These are phyloP conservation scores for Lordiphosa collinella DNA, from an alignment of 1,140 invertebrate species.

Conservation along the genomic window DNA sequence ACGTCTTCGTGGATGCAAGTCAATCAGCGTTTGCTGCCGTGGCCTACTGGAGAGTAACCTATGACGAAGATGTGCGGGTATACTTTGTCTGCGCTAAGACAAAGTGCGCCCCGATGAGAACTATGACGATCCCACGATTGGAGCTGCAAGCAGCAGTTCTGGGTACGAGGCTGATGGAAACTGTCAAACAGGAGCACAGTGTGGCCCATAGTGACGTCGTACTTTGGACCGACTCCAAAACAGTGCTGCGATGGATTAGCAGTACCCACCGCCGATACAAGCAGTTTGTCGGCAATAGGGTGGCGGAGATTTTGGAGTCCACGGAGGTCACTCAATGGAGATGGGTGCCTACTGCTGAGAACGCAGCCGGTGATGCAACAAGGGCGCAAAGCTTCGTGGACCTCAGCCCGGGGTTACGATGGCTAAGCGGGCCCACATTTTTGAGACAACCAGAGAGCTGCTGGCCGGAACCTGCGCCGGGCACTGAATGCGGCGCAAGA, in stretches of 20 bases:
- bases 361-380: too few relatives aligned
- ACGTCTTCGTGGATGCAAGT: slow-evolving; percentile 41
- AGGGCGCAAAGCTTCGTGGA: too few relatives aligned
- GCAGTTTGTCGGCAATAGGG: slow-evolving; percentile 56
- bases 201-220: too few relatives aligned
- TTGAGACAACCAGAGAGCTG: not conserved
- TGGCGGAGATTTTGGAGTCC: slow-evolving; percentile 45
- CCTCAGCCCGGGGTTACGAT: not conserved
- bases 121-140: too few relatives aligned
- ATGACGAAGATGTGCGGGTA: not conserved
- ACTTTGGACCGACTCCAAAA: too few relatives aligned
- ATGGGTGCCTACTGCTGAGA: slow-evolving; percentile 1
- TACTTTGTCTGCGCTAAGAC: not conserved
- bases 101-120: too few relatives aligned
- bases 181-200: too few relatives aligned
- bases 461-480: not conserved
- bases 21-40: slow-evolving; percentile 20
- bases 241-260: slow-evolving; percentile 17
- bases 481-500: not conserved
- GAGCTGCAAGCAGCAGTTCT: too few relatives aligned
- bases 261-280: slow-evolving; percentile 12
- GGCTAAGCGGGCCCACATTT: not conserved
- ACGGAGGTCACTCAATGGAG: slow-evolving; percentile 8
- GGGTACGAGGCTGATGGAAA: too few relatives aligned
- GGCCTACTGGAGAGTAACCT: slow-evolving; percentile 27